Conservation (phyloP, 2,797 vertebrate species). For the Lepilemur ruficaudatus region DNA sequence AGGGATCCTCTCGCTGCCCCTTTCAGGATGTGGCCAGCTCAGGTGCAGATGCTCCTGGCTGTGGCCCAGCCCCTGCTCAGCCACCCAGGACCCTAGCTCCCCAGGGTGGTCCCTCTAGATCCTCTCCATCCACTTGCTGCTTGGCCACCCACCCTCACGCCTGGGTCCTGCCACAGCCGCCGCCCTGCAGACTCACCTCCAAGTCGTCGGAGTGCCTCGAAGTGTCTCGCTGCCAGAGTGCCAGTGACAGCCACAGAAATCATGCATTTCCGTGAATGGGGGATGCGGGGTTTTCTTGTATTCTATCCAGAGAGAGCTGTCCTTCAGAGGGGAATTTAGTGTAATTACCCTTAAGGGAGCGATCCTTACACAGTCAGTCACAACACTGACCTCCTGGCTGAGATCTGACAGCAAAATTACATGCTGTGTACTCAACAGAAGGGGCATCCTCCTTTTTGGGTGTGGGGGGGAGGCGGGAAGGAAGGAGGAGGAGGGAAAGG, state of each 20-base stretch:
- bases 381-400: constrained; percentile 88
- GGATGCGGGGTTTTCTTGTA: constrained; percentile 79
- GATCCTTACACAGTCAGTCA: constrained; percentile 89
- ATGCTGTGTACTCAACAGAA: constrained; percentile 86
- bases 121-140: background rate
- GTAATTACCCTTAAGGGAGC: constrained; percentile 88
- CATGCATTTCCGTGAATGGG: constrained; percentile 82
- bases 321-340: constrained; percentile 86
- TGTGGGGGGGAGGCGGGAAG: background rate
- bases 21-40: background rate
- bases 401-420: constrained; percentile 87
- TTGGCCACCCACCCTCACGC: background rate
- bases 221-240: constrained; percentile 55
- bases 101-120: background rate
- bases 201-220: constrained; percentile 9
- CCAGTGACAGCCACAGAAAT: constrained; percentile 79
- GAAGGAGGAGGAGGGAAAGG: constrained; percentile 62
- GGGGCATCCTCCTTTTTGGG: constrained; percentile 79
- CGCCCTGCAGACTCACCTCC: background rate
- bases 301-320: constrained; percentile 86
- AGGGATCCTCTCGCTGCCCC: background rate
- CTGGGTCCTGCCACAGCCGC: background rate
- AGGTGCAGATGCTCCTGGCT: background rate
- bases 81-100: background rate
- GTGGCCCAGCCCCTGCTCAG: background rate